Evolutionary conservation across 1,140 invertebrate genomes (phyloP).

Genomic region (Drosophila virilis): DNA sequence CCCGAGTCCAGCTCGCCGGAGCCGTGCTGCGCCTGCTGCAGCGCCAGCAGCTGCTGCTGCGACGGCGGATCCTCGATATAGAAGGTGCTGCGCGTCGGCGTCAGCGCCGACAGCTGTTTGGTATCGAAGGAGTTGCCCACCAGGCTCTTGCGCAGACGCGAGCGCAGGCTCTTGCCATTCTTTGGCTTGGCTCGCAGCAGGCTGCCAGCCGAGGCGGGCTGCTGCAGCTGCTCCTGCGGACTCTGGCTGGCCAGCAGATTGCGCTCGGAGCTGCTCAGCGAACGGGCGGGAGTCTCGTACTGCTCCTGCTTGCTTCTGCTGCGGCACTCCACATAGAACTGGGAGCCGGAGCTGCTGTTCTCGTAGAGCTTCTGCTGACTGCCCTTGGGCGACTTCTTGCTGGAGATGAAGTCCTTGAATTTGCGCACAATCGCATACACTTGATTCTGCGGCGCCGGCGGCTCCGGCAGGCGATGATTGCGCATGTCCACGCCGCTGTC

Average conservation of each 20-base stretch:
- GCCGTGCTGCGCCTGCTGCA: slow-evolving; percentile 43
- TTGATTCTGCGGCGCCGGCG: slow-evolving; percentile 85
- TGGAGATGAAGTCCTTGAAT: slow-evolving; percentile 86
- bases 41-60: slow-evolving; percentile 13
- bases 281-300: slow-evolving; percentile 56
- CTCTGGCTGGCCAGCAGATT: slow-evolving; percentile 28
- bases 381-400: slow-evolving; percentile 85
- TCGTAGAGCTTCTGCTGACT: slow-evolving; percentile 80
- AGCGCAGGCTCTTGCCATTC: slow-evolving; percentile 85
- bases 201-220: slow-evolving; percentile 20
- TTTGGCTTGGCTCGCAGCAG: slow-evolving; percentile 84
- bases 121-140: slow-evolving; percentile 84
- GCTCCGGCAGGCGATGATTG: slow-evolving; percentile 86
- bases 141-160: slow-evolving; percentile 85
- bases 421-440: slow-evolving; percentile 86
- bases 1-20: slow-evolving; percentile 86
- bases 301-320: slow-evolving; percentile 35
- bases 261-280: slow-evolving; percentile 52
- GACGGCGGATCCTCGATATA: slow-evolving; percentile 86
- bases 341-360: slow-evolving; percentile 49
- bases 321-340: slow-evolving; percentile 70
- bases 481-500: slow-evolving; percentile 85
- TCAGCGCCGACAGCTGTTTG: slow-evolving; percentile 68
- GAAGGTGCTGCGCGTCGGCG: slow-evolving; percentile 87
- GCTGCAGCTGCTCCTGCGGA: slow-evolving; percentile 14